phyloP scores from a whole-genome alignment of 35 echinoderm and acorn worm species.

The Holothuria glaberrima region DNA sequence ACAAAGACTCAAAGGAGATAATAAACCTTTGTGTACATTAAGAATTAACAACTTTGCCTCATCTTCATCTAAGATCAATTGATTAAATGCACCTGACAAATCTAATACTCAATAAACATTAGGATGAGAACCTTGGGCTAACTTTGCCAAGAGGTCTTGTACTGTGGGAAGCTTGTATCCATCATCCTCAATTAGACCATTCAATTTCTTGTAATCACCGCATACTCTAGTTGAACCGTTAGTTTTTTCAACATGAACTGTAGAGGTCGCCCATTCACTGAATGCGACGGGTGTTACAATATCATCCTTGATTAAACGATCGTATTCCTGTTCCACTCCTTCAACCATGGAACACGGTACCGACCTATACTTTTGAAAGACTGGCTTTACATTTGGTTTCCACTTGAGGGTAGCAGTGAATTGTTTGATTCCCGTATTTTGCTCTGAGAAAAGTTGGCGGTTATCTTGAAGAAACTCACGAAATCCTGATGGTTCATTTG shows the following conservation, averaged over 20 bases:
- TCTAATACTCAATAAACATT: constrained; percentile 26
- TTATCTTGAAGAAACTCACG: too few species aligned
- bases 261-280: too few species aligned
- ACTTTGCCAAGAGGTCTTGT: too few species aligned
- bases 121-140: neutral
- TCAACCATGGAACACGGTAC: neutral
- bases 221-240: constrained; percentile 32
- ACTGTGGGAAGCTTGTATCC: too few species aligned
- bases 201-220: constrained; percentile 29
- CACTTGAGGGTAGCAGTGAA: too few species aligned
- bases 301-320: neutral
- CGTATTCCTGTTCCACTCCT: neutral
- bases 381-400: neutral
- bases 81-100: constrained; percentile 45
- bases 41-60: constrained; percentile 1
- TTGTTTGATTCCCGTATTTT: too few species aligned
- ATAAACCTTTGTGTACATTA: too few species aligned
- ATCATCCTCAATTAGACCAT: too few species aligned
- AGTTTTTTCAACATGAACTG: too few species aligned
- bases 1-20: too few species aligned
- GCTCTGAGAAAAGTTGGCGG: too few species aligned
- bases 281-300: neutral
- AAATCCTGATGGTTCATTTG: too few species aligned
- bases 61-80: neutral
- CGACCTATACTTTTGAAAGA: neutral